Percentiles rank a stretch among this genome's conserved stretches.
phyloP scores from a whole-genome alignment of 2,888 invertebrate species.

The Conomelus anceps region DNA sequence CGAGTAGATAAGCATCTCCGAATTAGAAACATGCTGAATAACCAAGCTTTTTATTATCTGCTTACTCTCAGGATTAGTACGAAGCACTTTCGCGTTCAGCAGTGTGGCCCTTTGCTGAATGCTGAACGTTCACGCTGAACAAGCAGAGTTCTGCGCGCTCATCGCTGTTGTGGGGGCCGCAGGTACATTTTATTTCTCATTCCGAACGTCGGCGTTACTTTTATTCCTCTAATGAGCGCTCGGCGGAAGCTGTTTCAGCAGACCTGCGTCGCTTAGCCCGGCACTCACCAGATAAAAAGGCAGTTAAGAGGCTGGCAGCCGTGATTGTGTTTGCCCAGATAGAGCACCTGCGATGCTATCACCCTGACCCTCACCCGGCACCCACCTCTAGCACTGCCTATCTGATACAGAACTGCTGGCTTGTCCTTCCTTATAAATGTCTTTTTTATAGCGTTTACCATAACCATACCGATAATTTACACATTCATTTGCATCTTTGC shows the following conservation, averaged over 20 bases:
- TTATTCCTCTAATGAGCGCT: slow-evolving; percentile 10
- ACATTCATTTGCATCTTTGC: slow-evolving; percentile 3
- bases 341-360: slow-evolving; percentile 8
- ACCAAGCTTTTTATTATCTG: slow-evolving; percentile 7
- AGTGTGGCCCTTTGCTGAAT: background rate
- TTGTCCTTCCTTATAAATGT: slow-evolving; percentile 6
- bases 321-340: slow-evolving; percentile 11
- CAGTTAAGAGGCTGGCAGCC: slow-evolving; percentile 8
- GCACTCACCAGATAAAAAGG: slow-evolving; percentile 2
- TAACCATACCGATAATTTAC: background rate
- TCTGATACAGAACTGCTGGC: slow-evolving; percentile 11
- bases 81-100: too few relatives aligned
- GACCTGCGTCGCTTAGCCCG: slow-evolving; percentile 2
- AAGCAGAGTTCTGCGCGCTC: background rate
- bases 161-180: background rate
- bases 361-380: background rate
- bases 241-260: slow-evolving; percentile 11
- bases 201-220: slow-evolving; percentile 9
- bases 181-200: slow-evolving; percentile 9
- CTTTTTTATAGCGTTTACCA: slow-evolving; percentile 7
- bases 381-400: too few relatives aligned
- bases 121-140: background rate
- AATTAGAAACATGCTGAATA: background rate
- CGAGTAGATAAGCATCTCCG: background rate
- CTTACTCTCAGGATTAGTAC: slow-evolving; percentile 1